Evolutionary conservation across 2,888 invertebrate genomes (phyloP), one percentile per base, ranked within the genome.

Genomic region (Sinhomidia bicolor): DNA sequence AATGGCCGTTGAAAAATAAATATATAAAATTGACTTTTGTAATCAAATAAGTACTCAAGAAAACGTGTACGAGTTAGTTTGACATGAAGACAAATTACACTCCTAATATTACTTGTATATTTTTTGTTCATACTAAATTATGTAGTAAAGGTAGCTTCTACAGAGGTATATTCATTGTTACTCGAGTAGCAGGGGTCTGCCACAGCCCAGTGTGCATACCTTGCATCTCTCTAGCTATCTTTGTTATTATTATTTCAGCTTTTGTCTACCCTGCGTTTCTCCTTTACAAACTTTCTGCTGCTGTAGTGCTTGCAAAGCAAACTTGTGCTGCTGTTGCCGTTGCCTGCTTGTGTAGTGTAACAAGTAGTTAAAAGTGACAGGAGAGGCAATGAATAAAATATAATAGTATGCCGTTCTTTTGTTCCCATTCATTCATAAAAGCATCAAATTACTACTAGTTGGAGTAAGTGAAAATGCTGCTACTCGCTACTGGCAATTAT

Each of bases 391-490:
- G 32, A 65, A 41, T 68, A 68, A 36, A 68, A 41, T 32, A 62
- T 14, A 32, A 32, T 41, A 20, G 36, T 68, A 0, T 68, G 32
- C 68, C 68, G 3, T 68, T 17, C 20, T 41, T 20, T 68, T 68
- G 68, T 68, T 68, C 36, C 68, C 68, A 68, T 68, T 68, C 68
- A 68, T 68, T 68, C 68, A 41, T 41, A 41, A 68, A 68, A 41
- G 36, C 68, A 65, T 32, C 12, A 62, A 41, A 10, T 41, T 41
- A 41, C 10, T 17, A 57, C 57, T 1, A 62, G 9, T 14, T 32
- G 60, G 26, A 26, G 60, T 14, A 62, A 51, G 62, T 62, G 62
- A 62, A 62, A 62, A 62, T 32, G 32, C 32, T 74, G 1, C 4
- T 68, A 51, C 17, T n/a, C 51, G 14, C 17, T 51, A 17, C 4